Base-by-base conservation (phyloP, 2,888 invertebrate species). In the Apeira syringaria region DNA sequence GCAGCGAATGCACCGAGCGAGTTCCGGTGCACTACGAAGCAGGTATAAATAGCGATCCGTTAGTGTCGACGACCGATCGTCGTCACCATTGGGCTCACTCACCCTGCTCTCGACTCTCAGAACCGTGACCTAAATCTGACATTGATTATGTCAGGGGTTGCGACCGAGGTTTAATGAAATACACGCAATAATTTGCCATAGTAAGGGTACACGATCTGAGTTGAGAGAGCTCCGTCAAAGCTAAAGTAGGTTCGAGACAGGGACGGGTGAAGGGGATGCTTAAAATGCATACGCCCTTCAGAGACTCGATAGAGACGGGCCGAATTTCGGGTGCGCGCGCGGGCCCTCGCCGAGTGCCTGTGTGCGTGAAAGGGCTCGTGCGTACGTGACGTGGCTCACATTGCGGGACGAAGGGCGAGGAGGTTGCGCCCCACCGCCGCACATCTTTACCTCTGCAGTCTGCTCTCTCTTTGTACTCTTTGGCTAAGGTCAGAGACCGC, bases 11-110 rank as follows among this genome's bases (percentile, higher is more conserved):
- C 87, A 87, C 76, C 75, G 77, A 78, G 79, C 80, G 75, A 80
- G 86, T 88, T 87, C 88, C 88, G 88, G 87, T 87, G 87, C 85
- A 85, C 79, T 80, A 80, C 83, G 76, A 68, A 73, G 75, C 87
- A 87, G 87, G 88, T 89, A 89, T 87, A 87, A 87, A 89, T 89
- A 89, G 88, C 83, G 79, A 75, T 75, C 88, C 88, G 88, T 88
- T 89, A 88, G 87, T 85, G 88, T 88, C 88, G 87, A 86, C 85
- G 88, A 88, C 88, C 88, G 86, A 75, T 70, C 66, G 62, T 67
- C 68, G 67, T 73, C 76, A 68, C 70, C 70, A 73, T 59, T 59
- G n/a, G n/a, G n/a, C n/a, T 58, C 64, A 56, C 64, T 68, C 66
- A 72, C 72, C 78, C 72, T 71, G 68, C 62, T 67, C 66, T 66